Percentiles rank a stretch among this genome's conserved stretches.
phyloP scores from a whole-genome alignment of 2,113 vertebrate genomes.

The Leucopsar rothschildi region DNA sequence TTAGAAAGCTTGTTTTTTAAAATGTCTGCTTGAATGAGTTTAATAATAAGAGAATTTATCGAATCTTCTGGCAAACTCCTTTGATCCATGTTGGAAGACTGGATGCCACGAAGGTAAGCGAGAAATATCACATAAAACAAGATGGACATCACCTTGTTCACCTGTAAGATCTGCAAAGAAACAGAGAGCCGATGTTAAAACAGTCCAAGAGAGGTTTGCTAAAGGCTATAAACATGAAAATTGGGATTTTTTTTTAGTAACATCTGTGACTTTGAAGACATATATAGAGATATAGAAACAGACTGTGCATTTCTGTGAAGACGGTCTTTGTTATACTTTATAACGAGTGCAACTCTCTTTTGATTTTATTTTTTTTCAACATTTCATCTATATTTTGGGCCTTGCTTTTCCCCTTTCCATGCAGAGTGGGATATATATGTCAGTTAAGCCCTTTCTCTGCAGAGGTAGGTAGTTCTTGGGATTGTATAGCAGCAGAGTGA shows the following conservation, averaged over 20 bases:
- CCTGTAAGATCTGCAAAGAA: slow-evolving; percentile 92
- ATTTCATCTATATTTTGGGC: background rate
- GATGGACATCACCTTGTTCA: slow-evolving; percentile 99
- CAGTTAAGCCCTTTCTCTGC: background rate
- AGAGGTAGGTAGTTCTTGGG: background rate
- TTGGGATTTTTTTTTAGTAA: background rate
- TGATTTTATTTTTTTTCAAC: background rate
- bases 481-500: background rate
- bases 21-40: slow-evolving; percentile 94
- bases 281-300: background rate
- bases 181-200: slow-evolving; percentile 18
- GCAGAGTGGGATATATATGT: background rate
- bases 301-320: background rate
- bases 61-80: slow-evolving; percentile 88
- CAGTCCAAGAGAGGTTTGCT: background rate
- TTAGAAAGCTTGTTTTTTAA: slow-evolving; percentile 81
- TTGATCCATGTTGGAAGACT: slow-evolving; percentile 91
- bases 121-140: slow-evolving; percentile 98
- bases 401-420: background rate
- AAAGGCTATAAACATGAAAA: background rate
- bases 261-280: background rate
- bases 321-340: background rate
- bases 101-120: slow-evolving; percentile 94
- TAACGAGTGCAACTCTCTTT: background rate
- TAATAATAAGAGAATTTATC: slow-evolving; percentile 92